phyloP scores from a whole-genome alignment of 2,797 vertebrate genomes.

The Megalops cyprinoides region DNA sequence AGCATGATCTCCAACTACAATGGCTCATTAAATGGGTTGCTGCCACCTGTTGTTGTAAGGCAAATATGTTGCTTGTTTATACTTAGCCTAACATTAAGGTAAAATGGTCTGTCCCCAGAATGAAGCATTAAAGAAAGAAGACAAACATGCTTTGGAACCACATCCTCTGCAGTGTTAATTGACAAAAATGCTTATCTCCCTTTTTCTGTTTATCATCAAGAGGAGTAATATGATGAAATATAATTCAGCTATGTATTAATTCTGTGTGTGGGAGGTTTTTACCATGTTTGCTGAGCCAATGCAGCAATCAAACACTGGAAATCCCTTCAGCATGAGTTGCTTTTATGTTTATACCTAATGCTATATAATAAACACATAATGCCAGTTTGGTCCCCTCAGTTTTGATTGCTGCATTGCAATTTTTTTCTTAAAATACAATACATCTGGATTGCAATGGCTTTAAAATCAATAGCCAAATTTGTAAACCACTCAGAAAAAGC shows the following conservation, averaged over 20 bases:
- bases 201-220: too few relatives aligned
- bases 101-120: neutral
- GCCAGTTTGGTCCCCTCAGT: too few relatives aligned
- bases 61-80: neutral
- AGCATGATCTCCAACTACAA: neutral
- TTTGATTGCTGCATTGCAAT: neutral
- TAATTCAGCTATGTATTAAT: too few relatives aligned
- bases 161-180: too few relatives aligned
- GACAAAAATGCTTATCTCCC: too few relatives aligned
- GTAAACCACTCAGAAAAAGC: conserved; percentile 6
- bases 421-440: neutral
- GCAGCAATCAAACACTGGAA: neutral
- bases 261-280: neutral
- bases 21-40: neutral
- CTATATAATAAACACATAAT: neutral
- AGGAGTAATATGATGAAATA: too few relatives aligned
- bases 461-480: neutral
- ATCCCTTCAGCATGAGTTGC: neutral
- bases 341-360: neutral
- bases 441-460: conserved; percentile 6
- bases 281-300: neutral
- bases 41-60: neutral
- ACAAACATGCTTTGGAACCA: too few relatives aligned
- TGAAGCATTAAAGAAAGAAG: too few relatives aligned
- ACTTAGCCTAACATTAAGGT: neutral